Evolutionary conservation across 2,797 vertebrate genomes (phyloP).

Genomic region (Thripadectes ignobilis): DNA sequence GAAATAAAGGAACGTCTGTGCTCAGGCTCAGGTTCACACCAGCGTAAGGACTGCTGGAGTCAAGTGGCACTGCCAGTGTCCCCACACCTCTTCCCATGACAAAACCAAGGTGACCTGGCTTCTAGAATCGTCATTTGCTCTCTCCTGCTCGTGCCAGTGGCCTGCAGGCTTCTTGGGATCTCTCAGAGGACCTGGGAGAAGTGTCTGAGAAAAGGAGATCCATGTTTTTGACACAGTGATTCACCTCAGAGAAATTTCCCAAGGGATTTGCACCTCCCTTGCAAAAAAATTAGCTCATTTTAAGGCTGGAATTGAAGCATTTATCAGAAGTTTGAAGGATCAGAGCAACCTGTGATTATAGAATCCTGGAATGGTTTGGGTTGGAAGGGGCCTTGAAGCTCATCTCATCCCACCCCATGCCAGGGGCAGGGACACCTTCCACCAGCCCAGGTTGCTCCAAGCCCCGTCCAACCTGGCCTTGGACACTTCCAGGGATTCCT

Average conservation of each 20-base stretch:
- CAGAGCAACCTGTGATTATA: background rate
- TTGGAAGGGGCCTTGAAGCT: background rate
- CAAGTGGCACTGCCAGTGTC: background rate
- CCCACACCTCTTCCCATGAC: background rate
- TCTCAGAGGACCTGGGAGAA: background rate
- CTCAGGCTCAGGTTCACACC: background rate
- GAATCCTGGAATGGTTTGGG: background rate
- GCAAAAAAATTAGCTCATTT: background rate
- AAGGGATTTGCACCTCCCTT: background rate
- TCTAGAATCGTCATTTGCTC: background rate
- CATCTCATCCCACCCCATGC: background rate
- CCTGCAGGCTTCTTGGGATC: background rate
- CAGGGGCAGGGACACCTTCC: background rate
- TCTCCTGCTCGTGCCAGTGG: background rate
- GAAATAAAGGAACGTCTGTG: background rate
- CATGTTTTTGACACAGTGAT: rapidly evolving
- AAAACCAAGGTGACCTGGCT: background rate
- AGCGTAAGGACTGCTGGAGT: background rate
- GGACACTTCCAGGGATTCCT: background rate
- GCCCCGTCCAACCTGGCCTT: rapidly evolving
- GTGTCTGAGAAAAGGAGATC: background rate
- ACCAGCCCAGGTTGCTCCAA: rapidly evolving
- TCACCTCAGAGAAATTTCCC: background rate
- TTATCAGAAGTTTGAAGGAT: background rate
- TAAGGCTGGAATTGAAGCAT: background rate